Evolutionary conservation across 2,888 invertebrate genomes (phyloP).

Genomic region (Pteria penguin): DNA sequence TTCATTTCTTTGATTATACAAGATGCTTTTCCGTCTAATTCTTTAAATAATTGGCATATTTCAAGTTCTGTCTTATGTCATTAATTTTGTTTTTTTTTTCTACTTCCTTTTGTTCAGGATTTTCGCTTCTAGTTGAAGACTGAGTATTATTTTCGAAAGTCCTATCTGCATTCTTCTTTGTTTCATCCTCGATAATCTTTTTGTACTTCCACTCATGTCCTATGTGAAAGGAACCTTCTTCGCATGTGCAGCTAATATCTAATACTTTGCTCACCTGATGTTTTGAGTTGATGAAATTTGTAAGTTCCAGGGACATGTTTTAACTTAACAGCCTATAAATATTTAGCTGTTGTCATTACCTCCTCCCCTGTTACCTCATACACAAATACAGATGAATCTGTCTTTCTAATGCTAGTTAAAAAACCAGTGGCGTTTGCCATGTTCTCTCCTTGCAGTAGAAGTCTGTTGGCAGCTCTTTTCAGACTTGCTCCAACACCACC

Average conservation of each 20-base stretch:
- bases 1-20: too few species aligned
- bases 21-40: too few species aligned
- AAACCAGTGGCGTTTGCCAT: constrained; percentile 37
- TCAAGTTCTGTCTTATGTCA: too few species aligned
- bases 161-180: too few species aligned
- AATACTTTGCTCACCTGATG: constrained; percentile 7
- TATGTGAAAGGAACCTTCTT: neutral
- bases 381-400: constrained; percentile 18
- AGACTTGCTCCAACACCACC: constrained; percentile 71
- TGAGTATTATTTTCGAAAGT: too few species aligned
- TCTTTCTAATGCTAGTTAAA: constrained; percentile 1
- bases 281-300: constrained; percentile 46
- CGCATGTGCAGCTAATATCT: constrained; percentile 49
- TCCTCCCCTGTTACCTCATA: constrained; percentile 9
- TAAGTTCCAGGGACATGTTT: constrained; percentile 39
- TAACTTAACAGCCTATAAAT: too few species aligned
- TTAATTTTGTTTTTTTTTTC: too few species aligned
- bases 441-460: constrained; percentile 37
- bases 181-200: too few species aligned
- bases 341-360: neutral
- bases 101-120: too few species aligned
- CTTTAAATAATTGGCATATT: too few species aligned
- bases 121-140: too few species aligned
- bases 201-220: constrained; percentile 19
- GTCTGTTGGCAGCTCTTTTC: constrained; percentile 65